These are phyloP conservation scores for Channallabes apus DNA, from an alignment of 2,797 vertebrate species.

Conservation along the genomic window DNA sequence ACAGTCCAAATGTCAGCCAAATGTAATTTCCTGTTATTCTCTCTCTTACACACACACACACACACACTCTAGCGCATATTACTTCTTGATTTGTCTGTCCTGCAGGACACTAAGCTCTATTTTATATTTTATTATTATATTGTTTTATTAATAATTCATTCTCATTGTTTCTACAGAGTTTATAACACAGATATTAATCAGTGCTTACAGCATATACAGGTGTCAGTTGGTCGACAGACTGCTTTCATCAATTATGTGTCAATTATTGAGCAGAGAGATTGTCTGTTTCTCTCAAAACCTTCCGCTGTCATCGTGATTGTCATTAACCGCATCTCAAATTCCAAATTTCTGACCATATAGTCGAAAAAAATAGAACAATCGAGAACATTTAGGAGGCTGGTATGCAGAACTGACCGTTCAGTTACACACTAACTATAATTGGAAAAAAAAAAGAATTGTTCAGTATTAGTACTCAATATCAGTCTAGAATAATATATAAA, in stretches of 20 bases:
- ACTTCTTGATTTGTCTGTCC: neutral
- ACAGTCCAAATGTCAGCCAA: slow-evolving; percentile 8
- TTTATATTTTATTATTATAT: neutral
- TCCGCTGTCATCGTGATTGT: neutral
- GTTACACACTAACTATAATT: neutral
- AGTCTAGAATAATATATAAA: neutral
- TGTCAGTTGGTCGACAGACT: neutral
- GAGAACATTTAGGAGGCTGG: neutral
- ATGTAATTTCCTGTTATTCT: slow-evolving; percentile 8
- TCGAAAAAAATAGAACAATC: neutral
- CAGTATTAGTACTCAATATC: no score
- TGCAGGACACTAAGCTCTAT: neutral
- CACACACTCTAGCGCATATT: neutral
- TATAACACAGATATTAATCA: neutral
- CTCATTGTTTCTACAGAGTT: neutral
- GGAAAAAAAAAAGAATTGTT: no score
- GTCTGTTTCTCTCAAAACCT: neutral
- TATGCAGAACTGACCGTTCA: neutral
- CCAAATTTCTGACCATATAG: neutral
- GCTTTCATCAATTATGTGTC: neutral
- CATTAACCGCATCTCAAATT: neutral
- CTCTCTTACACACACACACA: neutral
- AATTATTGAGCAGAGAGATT: no score
- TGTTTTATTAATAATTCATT: neutral
- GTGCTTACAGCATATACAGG: neutral